Conservation (phyloP, 2,113 vertebrate genomes). For the Stictonetta naevosa region DNA sequence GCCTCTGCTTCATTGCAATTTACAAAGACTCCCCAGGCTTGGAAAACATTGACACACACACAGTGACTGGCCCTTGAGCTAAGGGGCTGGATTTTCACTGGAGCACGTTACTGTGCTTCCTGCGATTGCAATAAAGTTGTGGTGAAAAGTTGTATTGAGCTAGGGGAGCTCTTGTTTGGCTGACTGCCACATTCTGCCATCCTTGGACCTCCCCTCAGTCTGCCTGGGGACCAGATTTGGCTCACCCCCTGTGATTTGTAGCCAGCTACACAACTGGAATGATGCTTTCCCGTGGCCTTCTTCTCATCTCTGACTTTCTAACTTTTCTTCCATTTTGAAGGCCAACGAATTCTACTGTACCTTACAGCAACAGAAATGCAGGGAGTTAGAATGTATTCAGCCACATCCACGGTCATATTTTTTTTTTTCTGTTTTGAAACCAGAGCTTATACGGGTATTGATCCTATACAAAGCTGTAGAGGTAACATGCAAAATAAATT, state of each 20-base stretch:
- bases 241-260: not conserved
- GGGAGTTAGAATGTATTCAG: not conserved
- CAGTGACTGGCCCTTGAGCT: not conserved
- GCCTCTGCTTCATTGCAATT: accelerated
- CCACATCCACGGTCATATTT: accelerated
- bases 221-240: not conserved
- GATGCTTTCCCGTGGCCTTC: not conserved
- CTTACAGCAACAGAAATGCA: not conserved
- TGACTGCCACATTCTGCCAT: not conserved
- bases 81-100: not conserved
- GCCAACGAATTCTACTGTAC: not conserved
- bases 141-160: not conserved
- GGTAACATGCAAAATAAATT: not conserved
- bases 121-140: not conserved
- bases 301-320: not conserved
- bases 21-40: accelerated
- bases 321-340: not conserved
- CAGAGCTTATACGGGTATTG: not conserved
- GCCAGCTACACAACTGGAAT: not conserved
- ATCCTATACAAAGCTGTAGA: not conserved
- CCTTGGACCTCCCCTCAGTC: not conserved
- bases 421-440: not conserved
- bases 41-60: accelerated
- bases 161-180: not conserved
- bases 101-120: not conserved